A percentile compares a stretch with the other conserved stretches of the same genome.
phyloP scores from a whole-genome alignment of 2,113 vertebrate genomes.

The Chascanopsetta lugubris region DNA sequence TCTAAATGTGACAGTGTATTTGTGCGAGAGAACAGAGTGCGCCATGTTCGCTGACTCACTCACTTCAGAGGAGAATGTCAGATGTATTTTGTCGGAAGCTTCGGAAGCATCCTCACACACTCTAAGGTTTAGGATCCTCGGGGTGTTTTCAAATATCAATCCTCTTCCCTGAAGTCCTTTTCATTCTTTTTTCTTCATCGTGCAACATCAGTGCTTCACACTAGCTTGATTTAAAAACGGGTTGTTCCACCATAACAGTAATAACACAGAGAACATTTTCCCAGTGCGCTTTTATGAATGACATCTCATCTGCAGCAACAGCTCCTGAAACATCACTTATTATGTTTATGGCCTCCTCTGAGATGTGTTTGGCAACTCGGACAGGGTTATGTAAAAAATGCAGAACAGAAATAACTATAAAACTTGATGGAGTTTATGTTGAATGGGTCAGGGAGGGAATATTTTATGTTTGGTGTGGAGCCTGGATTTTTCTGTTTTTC shows the following conservation, averaged over 20 bases:
- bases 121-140: not conserved
- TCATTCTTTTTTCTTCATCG: not conserved
- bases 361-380: no score
- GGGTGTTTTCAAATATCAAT: slow-evolving; percentile 5
- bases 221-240: no score
- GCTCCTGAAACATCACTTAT: not conserved
- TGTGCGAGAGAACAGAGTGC: slow-evolving; percentile 4
- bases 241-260: not conserved
- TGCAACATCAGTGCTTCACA: not conserved
- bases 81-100: not conserved
- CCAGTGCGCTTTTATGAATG: not conserved
- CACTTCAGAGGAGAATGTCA: slow-evolving; percentile 25
- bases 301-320: no score
- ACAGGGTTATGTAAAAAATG: no score
- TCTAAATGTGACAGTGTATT: slow-evolving; percentile 23
- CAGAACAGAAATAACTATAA: no score
- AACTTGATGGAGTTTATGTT: no score
- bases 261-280: not conserved
- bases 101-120: not conserved
- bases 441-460: no score
- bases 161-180: not conserved
- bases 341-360: not conserved
- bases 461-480: no score
- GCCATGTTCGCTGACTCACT: slow-evolving; percentile 50
- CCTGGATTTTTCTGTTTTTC: no score